Conservation (phyloP, 2,888 invertebrate genomes). For the Rhingia campestris region DNA sequence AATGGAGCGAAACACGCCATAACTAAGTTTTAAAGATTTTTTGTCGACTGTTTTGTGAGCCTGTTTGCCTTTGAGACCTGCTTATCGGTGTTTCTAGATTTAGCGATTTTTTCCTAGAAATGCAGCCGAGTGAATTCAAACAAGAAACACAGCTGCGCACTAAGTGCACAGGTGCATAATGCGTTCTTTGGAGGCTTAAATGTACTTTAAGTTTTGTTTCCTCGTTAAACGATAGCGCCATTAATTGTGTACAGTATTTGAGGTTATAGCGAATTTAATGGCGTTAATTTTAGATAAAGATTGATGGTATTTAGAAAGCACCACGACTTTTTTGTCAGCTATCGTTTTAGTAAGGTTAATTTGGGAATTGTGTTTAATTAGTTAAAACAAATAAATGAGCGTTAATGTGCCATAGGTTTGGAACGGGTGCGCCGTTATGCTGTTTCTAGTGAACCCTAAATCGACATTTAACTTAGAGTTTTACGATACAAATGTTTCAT, state of each 20-base stretch:
- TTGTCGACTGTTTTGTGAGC: not conserved
- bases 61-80: not conserved
- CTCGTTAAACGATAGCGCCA: not conserved
- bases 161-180: constrained; percentile 18
- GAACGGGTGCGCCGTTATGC: no score
- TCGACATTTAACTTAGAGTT: no score
- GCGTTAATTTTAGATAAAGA: constrained; percentile 1
- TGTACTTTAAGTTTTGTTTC: no score
- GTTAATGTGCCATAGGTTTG: no score
- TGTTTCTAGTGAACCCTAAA: no score
- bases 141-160: constrained; percentile 34
- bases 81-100: constrained; percentile 15
- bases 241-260: constrained; percentile 10
- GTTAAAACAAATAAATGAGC: no score
- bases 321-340: no score
- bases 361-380: no score
- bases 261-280: constrained; percentile 22
- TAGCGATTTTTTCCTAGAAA: constrained; percentile 20
- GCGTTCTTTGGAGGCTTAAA: no score
- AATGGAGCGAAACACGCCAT: constrained; percentile 52
- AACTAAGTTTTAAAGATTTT: constrained; percentile 3
- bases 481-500: no score
- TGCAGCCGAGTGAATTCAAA: not conserved
- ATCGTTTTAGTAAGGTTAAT: no score
- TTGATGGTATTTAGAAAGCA: no score